Evolutionary conservation across 2,888 invertebrate genomes (phyloP).

Genomic region (Trichogramma dendrolimi): DNA sequence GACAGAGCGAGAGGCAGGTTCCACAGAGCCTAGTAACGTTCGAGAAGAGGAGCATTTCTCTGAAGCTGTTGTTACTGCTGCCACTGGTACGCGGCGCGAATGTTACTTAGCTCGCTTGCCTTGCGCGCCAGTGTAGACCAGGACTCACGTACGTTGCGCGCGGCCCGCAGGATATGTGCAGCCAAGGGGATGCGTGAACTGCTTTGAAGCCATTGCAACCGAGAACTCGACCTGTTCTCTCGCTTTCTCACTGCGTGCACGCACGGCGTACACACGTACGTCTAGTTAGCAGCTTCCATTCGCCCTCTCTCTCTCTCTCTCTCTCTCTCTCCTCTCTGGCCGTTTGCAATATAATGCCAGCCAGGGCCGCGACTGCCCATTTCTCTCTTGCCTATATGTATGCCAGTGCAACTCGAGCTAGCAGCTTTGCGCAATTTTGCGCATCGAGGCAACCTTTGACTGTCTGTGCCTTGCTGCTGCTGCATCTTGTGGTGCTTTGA

Average conservation of each 20-base stretch:
- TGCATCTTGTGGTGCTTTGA: too few relatives aligned
- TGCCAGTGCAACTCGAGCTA: too few relatives aligned
- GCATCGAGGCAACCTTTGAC: too few relatives aligned
- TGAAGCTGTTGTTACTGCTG: not conserved
- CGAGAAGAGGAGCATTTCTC: not conserved
- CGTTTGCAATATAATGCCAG: constrained; percentile 7
- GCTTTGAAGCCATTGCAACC: constrained; percentile 6
- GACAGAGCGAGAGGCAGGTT: too few relatives aligned
- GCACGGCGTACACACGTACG: not conserved
- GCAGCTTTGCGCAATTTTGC: too few relatives aligned
- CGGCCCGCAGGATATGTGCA: not conserved
- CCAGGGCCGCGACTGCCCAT: not conserved
- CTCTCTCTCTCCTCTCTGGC: not conserved
- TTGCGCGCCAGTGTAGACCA: not conserved
- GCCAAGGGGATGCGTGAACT: not conserved
- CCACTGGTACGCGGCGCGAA: constrained; percentile 25
- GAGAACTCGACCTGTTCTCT: not conserved
- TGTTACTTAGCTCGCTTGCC: constrained; percentile 13
- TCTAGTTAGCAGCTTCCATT: not conserved
- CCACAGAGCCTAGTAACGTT: too few relatives aligned
- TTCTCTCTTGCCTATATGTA: too few relatives aligned
- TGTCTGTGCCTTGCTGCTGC: too few relatives aligned
- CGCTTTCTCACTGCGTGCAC: not conserved
- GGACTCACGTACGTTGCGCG: not conserved
- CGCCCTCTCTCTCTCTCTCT: not conserved